These are phyloP conservation scores for Caenorhabditis imperialis DNA, from an alignment of 2,888 invertebrate genomes.

Conservation along the genomic window DNA sequence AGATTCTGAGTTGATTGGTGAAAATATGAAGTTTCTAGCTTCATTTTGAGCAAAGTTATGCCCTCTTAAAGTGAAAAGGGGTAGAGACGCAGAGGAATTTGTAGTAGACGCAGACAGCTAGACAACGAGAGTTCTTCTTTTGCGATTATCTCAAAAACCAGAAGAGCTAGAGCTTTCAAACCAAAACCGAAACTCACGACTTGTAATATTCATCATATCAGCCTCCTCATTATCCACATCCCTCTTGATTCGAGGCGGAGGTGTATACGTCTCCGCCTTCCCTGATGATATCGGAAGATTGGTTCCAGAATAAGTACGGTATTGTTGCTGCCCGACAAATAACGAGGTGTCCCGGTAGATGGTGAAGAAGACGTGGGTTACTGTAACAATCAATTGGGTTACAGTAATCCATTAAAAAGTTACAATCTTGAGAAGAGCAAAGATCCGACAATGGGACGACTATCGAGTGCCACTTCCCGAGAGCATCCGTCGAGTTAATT, in stretches of 20 bases:
- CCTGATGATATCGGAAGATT: conserved; percentile 36
- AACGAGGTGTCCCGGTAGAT: conserved; percentile 53
- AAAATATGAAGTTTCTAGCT: too few species aligned
- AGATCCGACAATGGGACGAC: conserved; percentile 30
- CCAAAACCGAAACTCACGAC: conserved; percentile 33
- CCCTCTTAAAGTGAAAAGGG: too few species aligned
- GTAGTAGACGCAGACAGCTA: too few species aligned
- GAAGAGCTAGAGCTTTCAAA: too few species aligned
- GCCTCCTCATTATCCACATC: not conserved
- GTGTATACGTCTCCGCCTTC: conserved; percentile 22
- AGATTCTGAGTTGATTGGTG: too few species aligned
- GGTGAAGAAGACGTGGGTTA: conserved; percentile 56
- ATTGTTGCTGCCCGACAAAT: conserved; percentile 40
- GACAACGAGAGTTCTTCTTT: too few species aligned
- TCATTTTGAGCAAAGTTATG: too few species aligned
- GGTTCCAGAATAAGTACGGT: conserved; percentile 31
- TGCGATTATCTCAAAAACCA: too few species aligned
- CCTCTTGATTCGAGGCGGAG: conserved; percentile 7
- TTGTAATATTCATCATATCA: conserved; percentile 14
- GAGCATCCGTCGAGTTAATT: conserved; percentile 25
- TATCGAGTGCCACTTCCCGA: conserved; percentile 42
- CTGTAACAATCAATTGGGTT: conserved; percentile 13
- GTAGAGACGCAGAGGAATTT: too few species aligned
- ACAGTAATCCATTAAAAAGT: not conserved
- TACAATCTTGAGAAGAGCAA: conserved; percentile 27